phyloP scores from a whole-genome alignment of 2,113 vertebrate species.

The Nettapus auritus region DNA sequence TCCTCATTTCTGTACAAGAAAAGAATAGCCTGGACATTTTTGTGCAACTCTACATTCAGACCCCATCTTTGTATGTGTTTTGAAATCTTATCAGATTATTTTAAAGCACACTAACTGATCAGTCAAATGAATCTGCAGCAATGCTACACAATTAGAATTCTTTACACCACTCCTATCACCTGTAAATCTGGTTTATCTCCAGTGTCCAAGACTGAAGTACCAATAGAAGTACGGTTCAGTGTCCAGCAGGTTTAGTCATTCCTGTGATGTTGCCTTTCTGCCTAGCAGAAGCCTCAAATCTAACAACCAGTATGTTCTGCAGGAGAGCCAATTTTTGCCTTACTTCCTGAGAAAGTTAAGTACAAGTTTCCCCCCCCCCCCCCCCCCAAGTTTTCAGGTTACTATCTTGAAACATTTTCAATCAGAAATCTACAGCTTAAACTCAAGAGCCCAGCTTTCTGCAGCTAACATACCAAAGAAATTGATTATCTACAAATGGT shows the following conservation, averaged over 20 bases:
- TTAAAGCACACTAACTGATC: background rate
- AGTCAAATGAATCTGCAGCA: background rate
- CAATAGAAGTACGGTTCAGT: background rate
- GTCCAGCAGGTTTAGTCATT: background rate
- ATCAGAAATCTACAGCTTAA: background rate
- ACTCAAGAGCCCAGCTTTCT: background rate
- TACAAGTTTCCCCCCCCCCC: background rate
- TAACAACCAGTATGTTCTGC: accelerated
- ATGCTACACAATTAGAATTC: background rate
- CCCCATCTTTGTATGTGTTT: background rate
- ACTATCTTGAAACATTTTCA: background rate
- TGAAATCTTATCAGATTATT: background rate
- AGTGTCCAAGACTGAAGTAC: background rate
- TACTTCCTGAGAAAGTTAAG: background rate
- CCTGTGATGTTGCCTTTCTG: background rate
- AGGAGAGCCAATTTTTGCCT: background rate
- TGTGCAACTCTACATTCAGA: background rate
- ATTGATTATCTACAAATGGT: background rate
- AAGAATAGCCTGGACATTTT: background rate
- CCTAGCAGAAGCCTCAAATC: background rate
- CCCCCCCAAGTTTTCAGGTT: background rate
- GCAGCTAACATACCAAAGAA: accelerated
- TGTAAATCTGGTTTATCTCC: background rate
- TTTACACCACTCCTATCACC: background rate
- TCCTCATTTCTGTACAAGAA: background rate